Base-by-base conservation (phyloP, 2,113 vertebrate species). In the Eulemur rufifrons region DNA sequence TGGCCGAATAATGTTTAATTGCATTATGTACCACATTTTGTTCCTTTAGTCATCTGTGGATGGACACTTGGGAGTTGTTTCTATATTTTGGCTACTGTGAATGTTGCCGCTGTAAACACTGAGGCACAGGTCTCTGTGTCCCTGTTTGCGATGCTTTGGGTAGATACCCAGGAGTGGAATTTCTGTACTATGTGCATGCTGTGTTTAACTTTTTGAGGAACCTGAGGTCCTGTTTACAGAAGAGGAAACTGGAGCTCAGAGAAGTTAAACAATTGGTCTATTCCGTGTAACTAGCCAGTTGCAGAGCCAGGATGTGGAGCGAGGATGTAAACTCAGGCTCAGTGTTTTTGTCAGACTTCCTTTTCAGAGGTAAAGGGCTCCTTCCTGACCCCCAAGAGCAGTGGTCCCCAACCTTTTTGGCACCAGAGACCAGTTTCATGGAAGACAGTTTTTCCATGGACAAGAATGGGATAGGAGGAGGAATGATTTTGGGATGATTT, bases 61-160 rank as follows among this genome's bases (percentile, higher is more conserved):
- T 8, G 50, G 64, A 10, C 13, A 7, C 11, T 29, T 27, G 11
- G 6, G 34, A 8, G 1, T 4, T 20, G 5, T 21, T 34, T 6
- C 50, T 4, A 1, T 34, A 39, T 37, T 21, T 5, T 5, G 42
- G 56, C 18, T 64, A 1, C 50, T 29, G 37, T 15, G 68, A 61
- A 6, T 0, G 14, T 2, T 0, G 5, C 6, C 6, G 2, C n/a
- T 21, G 0, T 3, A 29, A 29, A 23, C 7, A 4, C 1, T 11
- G 5, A 7, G 2, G 2, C 27, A 0, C 32, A 13, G 2, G n/a
- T 1, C 9, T 4, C 29, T 64, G n/a, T 2, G 15, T 47, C 37
- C 42, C 39, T 14, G 3, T 7, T 68, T 63, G 32, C 23, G 20
- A 1, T n/a, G 64, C 59, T 27, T 37, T 2, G 37, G 7, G 50